phyloP scores from a whole-genome alignment of 2,113 vertebrate genomes.

The Crotalus viridis region DNA sequence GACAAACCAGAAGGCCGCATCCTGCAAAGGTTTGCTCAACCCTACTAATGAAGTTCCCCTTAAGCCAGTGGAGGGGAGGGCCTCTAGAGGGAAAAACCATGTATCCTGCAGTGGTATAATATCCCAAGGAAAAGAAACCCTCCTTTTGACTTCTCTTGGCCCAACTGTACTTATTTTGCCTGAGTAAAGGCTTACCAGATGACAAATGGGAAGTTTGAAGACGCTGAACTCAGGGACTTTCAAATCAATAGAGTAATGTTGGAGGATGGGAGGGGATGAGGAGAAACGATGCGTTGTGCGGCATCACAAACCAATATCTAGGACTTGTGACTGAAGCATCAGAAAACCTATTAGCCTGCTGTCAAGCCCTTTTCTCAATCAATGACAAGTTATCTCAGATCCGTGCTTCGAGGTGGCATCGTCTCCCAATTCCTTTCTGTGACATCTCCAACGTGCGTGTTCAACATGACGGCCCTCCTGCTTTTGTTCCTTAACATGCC shows the following conservation, averaged over 20 bases:
- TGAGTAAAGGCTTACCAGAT: slow-evolving; percentile 30
- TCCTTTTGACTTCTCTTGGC: neutral
- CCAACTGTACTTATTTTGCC: neutral
- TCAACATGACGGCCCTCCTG: neutral
- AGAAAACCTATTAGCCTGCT: slow-evolving; percentile 73
- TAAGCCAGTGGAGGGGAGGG: neutral
- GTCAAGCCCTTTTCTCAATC: slow-evolving; percentile 70
- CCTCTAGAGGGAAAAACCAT: neutral
- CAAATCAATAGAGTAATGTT: slow-evolving; percentile 51
- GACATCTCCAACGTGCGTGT: slow-evolving; percentile 30
- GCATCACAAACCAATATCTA: slow-evolving; percentile 48
- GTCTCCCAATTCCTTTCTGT: neutral
- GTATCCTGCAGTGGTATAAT: neutral
- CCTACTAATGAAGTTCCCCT: neutral
- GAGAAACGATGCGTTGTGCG: slow-evolving; percentile 46
- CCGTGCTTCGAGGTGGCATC: slow-evolving; percentile 56
- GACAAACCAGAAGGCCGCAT: too few species aligned
- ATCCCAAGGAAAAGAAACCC: neutral
- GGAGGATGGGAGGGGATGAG: slow-evolving; percentile 26
- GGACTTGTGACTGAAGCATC: slow-evolving; percentile 67
- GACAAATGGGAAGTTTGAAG: slow-evolving; percentile 21
- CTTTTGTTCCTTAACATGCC: slow-evolving; percentile 4
- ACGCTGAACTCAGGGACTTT: neutral
- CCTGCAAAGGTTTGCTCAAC: neutral
- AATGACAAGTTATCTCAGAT: slow-evolving; percentile 54